Evolutionary conservation across 2,113 vertebrate species (phyloP).

Genomic region (Macquaria australasica): DNA sequence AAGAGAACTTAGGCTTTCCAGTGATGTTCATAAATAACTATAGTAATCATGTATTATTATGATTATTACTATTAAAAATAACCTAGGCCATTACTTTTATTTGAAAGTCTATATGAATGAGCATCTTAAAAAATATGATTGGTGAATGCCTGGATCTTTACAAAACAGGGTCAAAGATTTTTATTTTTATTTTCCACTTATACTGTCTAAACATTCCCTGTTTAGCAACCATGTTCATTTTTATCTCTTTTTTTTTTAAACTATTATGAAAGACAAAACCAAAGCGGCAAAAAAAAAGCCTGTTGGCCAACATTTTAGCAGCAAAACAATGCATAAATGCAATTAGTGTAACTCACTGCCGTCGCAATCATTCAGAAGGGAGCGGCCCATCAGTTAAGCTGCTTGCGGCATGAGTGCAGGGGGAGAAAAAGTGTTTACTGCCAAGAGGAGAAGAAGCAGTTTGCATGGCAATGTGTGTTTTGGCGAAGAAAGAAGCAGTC

Average conservation of each 20-base stretch:
- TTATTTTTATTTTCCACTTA: neutral
- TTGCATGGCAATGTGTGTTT: constrained; percentile 24
- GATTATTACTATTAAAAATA: no score
- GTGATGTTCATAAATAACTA: neutral
- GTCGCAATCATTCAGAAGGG: neutral
- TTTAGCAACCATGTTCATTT: neutral
- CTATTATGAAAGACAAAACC: neutral
- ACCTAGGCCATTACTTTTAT: neutral
- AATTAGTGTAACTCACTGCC: neutral
- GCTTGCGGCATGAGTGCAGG: neutral
- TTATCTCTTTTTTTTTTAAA: neutral
- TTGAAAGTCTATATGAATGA: neutral
- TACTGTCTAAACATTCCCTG: neutral
- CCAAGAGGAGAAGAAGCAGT: neutral
- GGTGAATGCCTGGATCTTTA: neutral
- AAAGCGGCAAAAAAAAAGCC: neutral
- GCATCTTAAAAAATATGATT: neutral
- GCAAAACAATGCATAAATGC: neutral
- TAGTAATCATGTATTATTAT: no score
- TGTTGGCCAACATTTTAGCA: neutral
- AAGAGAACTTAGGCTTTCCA: neutral
- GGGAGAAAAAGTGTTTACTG: constrained; percentile 4
- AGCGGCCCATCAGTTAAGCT: neutral
- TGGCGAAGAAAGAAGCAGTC: neutral
- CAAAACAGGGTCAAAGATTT: neutral